Conservation (phyloP, 2,797 vertebrate species). For the Coluber constrictor region DNA sequence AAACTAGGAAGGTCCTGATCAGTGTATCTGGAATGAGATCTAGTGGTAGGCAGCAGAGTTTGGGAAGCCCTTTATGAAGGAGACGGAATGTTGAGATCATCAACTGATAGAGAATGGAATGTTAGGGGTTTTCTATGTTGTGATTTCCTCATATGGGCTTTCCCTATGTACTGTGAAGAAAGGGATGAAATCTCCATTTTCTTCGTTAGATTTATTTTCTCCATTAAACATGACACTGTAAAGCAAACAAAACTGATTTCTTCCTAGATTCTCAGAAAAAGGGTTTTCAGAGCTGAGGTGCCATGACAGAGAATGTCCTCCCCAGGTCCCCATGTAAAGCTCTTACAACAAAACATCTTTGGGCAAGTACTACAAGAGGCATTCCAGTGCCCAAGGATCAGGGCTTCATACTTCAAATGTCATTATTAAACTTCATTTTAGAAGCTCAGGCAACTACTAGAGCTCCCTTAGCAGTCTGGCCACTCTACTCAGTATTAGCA, state of each 20-base stretch:
- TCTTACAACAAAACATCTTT: neutral
- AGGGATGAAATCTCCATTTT: neutral
- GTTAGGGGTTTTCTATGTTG: neutral
- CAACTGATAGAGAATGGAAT: neutral
- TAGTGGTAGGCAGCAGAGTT: neutral
- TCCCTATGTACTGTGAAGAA: neutral
- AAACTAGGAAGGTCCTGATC: neutral
- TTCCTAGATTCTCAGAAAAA: neutral
- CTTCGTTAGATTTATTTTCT: neutral
- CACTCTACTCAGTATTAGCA: neutral
- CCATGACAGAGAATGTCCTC: neutral
- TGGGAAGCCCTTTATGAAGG: neutral
- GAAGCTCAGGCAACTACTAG: neutral
- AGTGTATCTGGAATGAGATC: neutral
- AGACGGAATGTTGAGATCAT: neutral
- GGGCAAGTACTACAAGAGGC: neutral
- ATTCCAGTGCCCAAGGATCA: neutral
- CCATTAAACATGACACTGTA: neutral
- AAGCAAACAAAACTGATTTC: neutral
- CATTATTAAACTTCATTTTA: neutral
- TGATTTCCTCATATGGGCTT: neutral
- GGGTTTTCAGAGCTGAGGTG: neutral
- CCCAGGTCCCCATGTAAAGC: neutral
- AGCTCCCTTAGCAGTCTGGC: neutral
- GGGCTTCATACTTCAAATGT: neutral